Evolutionary conservation across 1,140 invertebrate genomes (phyloP), one percentile per base, ranked within the genome.

Genomic region (Coelopa frigida): DNA sequence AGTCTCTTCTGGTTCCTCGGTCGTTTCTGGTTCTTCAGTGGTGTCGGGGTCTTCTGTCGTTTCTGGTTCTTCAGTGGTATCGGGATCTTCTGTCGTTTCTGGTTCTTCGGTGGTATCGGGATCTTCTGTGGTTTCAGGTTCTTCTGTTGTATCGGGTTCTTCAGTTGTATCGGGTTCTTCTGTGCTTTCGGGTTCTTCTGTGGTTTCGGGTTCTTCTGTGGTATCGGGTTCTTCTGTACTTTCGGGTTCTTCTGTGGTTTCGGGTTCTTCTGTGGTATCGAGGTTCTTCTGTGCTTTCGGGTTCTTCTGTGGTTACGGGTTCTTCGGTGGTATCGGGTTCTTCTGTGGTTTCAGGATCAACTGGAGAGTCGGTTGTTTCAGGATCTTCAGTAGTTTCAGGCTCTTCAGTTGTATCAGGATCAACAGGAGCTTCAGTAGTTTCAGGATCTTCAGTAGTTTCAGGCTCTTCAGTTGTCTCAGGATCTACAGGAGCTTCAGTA

Each of bases 281-380:
- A n/a, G n/a, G n/a, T n/a, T n/a, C n/a, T 40, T 17, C 12, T 15
- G 23, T 12, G 12, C 23, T 49, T 0, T 0, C 14, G n/a, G 38
- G 18, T 0, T 23, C 6, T 10, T 26, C 41, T 17, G 40, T 36
- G 10, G 41, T 29, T 12, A 8, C 4, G n/a, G 26, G 3, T 10
- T 41, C 38, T 33, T 48, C 38, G 6, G 46, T 31, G 6, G 32
- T 21, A 14, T n/a, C n/a, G n/a, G n/a, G n/a, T n/a, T n/a, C n/a
- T n/a, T 12, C 31, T 8, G 35, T 46, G 12, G 22, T 37, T 26
- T 5, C 22, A 12, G 33, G 15, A 11, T 26, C 36, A 2, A 17
- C 44, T 8, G 44, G 26, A 31, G 45, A 3, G 7, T 20, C 18
- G 2, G 33, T 29, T 10, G 26, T 24, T n/a, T n/a, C n/a, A n/a